Base-by-base conservation (phyloP, 2,888 invertebrate species). In the Dastarcus helophoroides region DNA sequence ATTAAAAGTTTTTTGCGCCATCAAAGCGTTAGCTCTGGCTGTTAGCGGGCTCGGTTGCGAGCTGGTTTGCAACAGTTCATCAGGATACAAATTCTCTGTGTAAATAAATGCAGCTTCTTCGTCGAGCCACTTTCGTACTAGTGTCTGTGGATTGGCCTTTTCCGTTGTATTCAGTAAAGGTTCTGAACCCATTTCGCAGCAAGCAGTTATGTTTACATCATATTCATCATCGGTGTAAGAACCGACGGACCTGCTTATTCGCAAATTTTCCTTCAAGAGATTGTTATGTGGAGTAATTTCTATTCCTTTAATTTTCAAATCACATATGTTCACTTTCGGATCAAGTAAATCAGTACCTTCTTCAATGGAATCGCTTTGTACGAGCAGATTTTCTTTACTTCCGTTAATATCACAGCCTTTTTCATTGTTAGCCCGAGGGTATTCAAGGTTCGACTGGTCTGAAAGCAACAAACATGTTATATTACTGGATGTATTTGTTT, bases 1-100 rank as follows among this genome's bases (percentile, higher is more conserved):
- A 51, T 62, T 60, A 42, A 62, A 62, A 3, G 59, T 56, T 34
- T 56, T 60, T 15, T 54, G 55, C 22, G 47, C 52, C 26, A 56
- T 42, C 37, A 62, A 44, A 16, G 59, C 59, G 33, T 60, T 54
- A n/a, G 62, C 60, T 26, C 62, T 44, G 10, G 50, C 47, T 14
- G 54, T 60, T 22, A 60, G 35, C 12, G 55, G 54, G 39, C 42
- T 48, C 12, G 38, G 37, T 12, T 23, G 17, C 13, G 25, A 24
- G 4, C 29, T 38, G 4, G 46, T 41, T 13, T 45, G 48, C 11
- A 48, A 38, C 36, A 43, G 40, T 37, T 51, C 52, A 21, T 49
- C 48, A 0, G 48, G 45, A 34, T 49, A 50, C 29, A 52, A 39
- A 38, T 48, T 49, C 34, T 50, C 51, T 4, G 50, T 44, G 37